These are phyloP conservation scores for Cheilosia urbana DNA, from an alignment of 2,888 invertebrate species.

Conservation along the genomic window DNA sequence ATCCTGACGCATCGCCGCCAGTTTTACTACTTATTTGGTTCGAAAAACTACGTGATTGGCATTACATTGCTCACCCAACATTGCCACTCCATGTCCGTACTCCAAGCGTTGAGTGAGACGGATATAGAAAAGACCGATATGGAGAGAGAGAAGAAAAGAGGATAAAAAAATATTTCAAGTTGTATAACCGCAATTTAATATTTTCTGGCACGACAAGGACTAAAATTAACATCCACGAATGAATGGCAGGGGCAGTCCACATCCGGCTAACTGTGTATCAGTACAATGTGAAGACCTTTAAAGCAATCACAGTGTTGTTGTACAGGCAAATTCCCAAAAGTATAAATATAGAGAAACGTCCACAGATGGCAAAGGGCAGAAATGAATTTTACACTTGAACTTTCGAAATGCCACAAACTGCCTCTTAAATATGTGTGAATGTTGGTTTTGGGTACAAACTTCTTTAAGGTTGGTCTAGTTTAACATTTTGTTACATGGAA, in stretches of 20 bases:
- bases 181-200: constrained; percentile 70
- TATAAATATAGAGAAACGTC: not conserved
- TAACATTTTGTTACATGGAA: not conserved
- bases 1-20: constrained; percentile 72
- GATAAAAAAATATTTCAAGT: constrained; percentile 24
- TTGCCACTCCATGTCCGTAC: not conserved
- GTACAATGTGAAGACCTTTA: not conserved
- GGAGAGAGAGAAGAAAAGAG: not conserved
- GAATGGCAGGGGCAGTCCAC: constrained; percentile 27
- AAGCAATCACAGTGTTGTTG: not conserved
- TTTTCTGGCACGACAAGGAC: constrained; percentile 67
- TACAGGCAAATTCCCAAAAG: not conserved
- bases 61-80: constrained; percentile 31
- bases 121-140: not conserved
- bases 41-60: constrained; percentile 73
- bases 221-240: constrained; percentile 61
- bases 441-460: not conserved
- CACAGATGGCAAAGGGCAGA: not conserved
- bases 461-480: not conserved
- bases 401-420: not conserved
- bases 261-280: not conserved
- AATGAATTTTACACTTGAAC: not conserved
- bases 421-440: not conserved
- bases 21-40: constrained; percentile 76
- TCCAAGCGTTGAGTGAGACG: not conserved